Evolutionary conservation across 2,797 vertebrate species (phyloP), one percentile per base, ranked within the genome.

Genomic region (Sardinella longiceps): DNA sequence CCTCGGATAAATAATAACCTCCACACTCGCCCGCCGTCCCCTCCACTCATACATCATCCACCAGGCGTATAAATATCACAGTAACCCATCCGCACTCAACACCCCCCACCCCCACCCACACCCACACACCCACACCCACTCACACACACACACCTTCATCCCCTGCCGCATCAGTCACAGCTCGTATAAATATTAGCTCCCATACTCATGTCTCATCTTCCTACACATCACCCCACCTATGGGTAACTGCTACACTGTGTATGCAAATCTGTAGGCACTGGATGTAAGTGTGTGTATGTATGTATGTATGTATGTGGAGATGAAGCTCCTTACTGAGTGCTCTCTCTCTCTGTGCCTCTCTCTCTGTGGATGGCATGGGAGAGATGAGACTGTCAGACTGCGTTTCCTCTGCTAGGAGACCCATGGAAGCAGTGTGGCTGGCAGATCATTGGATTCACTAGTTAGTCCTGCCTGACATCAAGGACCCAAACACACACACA

Each of bases 41-140:
- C 6, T 74, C 66, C 66, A 39, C 30, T 33, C 66, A 74, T 74
- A 74, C 66, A 74, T 74, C 66, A 74, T 74, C 66, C 66, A 39
- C 66, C 30, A 74, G 66, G 14, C 66, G 66, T 74, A 74, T 74
- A 74, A 74, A 74, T 74, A 74, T 74, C 66, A 74, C 66, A 74
- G 66, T 74, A 39, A 18, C 66, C 66, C 66, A 39, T 74, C 66
- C 33, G 39, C 66, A 39, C 30, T 74, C 12, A 18, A 3, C 66
- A 15, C 30, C 15, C 66, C 66, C 66, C 30, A 1, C 66, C 66
- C 33, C 12, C 15, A 15, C 66, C 66, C 66, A n/a, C 58, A 28
- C n/a, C 25, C 23, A 20, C 58, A 60, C 56, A 56, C 53, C n/a
- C 56, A 60, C 56, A 60, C 56, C n/a, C 56, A 60, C 56, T n/a